These are phyloP conservation scores for Campoplex nolae DNA, from an alignment of 2,888 invertebrate genomes.

Conservation along the genomic window DNA sequence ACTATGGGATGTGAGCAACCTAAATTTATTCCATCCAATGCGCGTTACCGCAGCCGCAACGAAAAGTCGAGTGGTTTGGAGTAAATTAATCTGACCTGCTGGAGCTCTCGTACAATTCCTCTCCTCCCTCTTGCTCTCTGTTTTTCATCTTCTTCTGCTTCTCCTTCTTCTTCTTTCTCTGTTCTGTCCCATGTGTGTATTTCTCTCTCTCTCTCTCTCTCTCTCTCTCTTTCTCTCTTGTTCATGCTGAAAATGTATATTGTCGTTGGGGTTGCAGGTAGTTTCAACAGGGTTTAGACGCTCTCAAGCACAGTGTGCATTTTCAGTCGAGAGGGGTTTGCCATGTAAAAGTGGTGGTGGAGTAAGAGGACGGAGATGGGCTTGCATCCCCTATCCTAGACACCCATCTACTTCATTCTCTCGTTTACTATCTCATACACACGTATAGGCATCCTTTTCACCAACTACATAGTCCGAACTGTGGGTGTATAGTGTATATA, in stretches of 20 bases:
- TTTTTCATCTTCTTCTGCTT: background rate
- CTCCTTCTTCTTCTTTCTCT: constrained; percentile 1
- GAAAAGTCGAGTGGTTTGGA: constrained; percentile 52
- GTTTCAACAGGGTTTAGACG: constrained; percentile 47
- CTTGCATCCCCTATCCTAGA: constrained; percentile 31
- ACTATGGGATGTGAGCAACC: constrained; percentile 37
- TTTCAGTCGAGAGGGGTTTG: constrained; percentile 29
- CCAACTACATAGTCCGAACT: constrained; percentile 1
- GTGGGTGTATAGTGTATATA: background rate
- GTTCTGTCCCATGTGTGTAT: constrained; percentile 2
- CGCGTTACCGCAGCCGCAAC: constrained; percentile 39
- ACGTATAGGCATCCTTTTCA: constrained; percentile 11
- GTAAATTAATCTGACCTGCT: constrained; percentile 62
- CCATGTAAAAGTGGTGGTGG: constrained; percentile 20
- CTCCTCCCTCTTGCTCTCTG: constrained; percentile 2
- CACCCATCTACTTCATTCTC: constrained; percentile 41
- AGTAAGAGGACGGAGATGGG: constrained; percentile 37
- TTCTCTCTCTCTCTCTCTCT: constrained; percentile 11
- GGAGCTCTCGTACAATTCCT: constrained; percentile 21
- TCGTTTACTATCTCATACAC: constrained; percentile 25
- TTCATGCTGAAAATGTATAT: constrained; percentile 38
- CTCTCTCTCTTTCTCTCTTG: constrained; percentile 9
- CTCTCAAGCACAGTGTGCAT: constrained; percentile 27
- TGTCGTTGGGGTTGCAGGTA: constrained; percentile 48
- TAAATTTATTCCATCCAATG: constrained; percentile 53